Conservation (phyloP, 1,140 invertebrate species). For the Armadillidium nasatum region DNA sequence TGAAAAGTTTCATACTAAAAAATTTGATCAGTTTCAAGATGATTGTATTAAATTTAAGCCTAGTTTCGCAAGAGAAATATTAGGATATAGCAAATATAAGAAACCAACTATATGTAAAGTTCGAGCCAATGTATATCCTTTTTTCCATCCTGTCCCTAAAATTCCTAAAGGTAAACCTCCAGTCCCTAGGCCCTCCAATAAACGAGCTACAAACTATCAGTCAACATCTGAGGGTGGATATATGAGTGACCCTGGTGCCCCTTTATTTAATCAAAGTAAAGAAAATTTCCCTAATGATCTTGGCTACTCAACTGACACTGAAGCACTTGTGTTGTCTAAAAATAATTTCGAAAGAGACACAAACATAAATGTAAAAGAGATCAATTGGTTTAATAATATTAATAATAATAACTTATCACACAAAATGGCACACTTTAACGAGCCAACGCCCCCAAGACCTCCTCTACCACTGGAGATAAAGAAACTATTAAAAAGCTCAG, state of each 20-base stretch:
- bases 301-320: slow-evolving; percentile 29
- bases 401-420: too few species aligned
- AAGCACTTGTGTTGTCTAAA: slow-evolving; percentile 24
- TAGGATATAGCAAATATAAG: too few species aligned
- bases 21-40: too few species aligned
- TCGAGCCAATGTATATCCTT: slow-evolving; percentile 36
- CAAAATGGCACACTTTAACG: too few species aligned
- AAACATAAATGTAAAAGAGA: not conserved
- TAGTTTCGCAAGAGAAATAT: too few species aligned
- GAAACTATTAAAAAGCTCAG: too few species aligned
- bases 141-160: slow-evolving; percentile 31
- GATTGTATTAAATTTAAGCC: too few species aligned
- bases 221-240: slow-evolving; percentile 34
- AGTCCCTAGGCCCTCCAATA: slow-evolving; percentile 28
- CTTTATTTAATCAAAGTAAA: not conserved
- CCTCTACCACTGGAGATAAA: too few species aligned
- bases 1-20: not conserved
- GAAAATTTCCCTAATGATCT: slow-evolving; percentile 26
- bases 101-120: slow-evolving; percentile 26
- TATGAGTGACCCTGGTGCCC: slow-evolving; percentile 37
- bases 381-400: too few species aligned
- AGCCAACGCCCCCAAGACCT: too few species aligned
- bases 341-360: not conserved
- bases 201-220: slow-evolving; percentile 9
- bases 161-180: slow-evolving; percentile 39